Percentiles rank a stretch among this genome's conserved stretches.
phyloP scores from a whole-genome alignment of 2,113 vertebrate genomes.

The Dicrurus megarhynchus region DNA sequence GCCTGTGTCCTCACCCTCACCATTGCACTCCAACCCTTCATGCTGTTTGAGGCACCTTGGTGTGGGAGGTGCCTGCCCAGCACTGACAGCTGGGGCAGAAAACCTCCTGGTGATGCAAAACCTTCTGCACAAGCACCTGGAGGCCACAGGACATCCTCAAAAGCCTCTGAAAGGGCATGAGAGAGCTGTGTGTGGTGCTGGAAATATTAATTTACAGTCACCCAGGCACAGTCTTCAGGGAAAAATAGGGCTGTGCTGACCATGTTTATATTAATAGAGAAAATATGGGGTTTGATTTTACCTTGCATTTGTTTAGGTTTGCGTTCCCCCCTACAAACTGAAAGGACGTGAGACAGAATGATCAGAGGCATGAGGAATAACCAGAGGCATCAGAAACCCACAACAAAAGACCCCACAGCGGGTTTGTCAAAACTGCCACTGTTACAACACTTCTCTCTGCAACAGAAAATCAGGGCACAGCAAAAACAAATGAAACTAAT shows the following conservation, averaged over 20 bases:
- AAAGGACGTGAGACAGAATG: not conserved
- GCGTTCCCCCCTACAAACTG: not conserved
- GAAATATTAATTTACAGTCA: not conserved
- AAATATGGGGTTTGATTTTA: not conserved
- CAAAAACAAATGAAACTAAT: not conserved
- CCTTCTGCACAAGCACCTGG: not conserved
- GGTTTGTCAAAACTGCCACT: not conserved
- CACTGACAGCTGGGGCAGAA: not conserved
- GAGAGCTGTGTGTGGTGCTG: not conserved
- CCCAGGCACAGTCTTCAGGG: not conserved
- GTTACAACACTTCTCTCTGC: not conserved
- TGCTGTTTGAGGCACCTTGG: not conserved
- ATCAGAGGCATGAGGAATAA: not conserved
- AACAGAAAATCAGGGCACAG: not conserved
- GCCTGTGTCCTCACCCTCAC: not conserved
- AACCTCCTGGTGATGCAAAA: not conserved
- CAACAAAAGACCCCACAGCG: not conserved
- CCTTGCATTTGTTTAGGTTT: not conserved
- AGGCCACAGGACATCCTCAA: not conserved
- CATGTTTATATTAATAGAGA: not conserved
- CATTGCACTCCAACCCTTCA: not conserved
- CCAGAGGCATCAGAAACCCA: not conserved
- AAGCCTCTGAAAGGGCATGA: not conserved
- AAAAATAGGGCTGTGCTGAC: not conserved
- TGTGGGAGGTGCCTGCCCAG: not conserved